Evolutionary conservation across 2,113 vertebrate species (phyloP), one percentile per base, ranked within the genome.

Genomic region (Brienomyrus brachyistius): DNA sequence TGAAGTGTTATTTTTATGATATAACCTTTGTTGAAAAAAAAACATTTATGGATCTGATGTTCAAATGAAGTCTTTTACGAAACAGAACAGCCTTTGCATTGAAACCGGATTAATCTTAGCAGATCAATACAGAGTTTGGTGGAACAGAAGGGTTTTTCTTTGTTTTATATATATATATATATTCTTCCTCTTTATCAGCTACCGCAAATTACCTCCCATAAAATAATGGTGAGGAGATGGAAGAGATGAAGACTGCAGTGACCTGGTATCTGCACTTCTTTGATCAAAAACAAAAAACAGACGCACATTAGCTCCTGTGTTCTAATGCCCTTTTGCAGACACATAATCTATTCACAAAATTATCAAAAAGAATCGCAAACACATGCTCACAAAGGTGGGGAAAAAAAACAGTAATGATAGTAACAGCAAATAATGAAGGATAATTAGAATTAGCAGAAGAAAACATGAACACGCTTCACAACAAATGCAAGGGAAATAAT

Each of bases 321-420:
- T 40, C n/a, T 87, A 87, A 54, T 87, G 51, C 48, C 31, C 27
- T 40, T 54, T 48, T 84, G 82, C 45, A 84, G 82, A 48, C 27
- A 56, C 85, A 89, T 74, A 74, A 70, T 27, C 87, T 74, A 74
- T 88, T 88, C 87, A 62, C n/a, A 27, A 80, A 89, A 89, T 54
- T 89, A 43, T n/a, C 70, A 82, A 83, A 82, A 83, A 89, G 50
- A 51, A 74, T 50, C 19, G 6, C 66, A 89, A 10, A n/a, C 47
- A 80, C 19, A 23, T 48, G 17, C 15, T 52, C 74, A 56, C 88
- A 89, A 48, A 43, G 48, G 74, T 19, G 74, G 59, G 74, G 59
- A 51, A n/a, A 54, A 83, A 40, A 40, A 40, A 40, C 50, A 43
- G 40, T 66, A 23, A 77, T 87, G 89, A 87, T 45, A 31, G 47